phyloP scores from a whole-genome alignment of 2,113 vertebrate species.

The Cynocephalus volans region DNA sequence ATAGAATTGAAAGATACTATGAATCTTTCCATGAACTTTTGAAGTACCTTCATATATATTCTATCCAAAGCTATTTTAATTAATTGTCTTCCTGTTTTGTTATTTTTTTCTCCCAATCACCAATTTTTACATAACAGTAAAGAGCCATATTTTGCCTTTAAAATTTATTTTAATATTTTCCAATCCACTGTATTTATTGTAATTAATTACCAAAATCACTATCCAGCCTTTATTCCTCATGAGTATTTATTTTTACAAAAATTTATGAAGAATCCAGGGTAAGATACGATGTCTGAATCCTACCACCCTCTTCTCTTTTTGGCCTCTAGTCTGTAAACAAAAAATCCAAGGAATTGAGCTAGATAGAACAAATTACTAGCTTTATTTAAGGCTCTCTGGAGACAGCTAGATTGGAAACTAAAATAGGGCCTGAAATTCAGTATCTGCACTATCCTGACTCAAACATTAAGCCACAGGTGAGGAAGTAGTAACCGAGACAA shows the following conservation, averaged over 20 bases:
- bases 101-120: slow-evolving; percentile 18
- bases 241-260: background rate
- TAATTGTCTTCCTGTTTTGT: background rate
- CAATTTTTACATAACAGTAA: background rate
- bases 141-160: background rate
- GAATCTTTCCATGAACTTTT: too few relatives aligned
- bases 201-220: background rate
- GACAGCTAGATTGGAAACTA: background rate
- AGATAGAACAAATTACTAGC: background rate
- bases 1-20: too few relatives aligned
- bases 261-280: background rate
- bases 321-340: background rate
- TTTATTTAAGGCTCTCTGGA: background rate
- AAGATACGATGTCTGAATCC: background rate
- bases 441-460: background rate
- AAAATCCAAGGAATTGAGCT: background rate
- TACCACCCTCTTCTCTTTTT: background rate
- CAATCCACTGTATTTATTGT: background rate
- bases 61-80: background rate
- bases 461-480: background rate
- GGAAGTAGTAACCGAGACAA: background rate
- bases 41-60: background rate
- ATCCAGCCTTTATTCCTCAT: background rate
- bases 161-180: slow-evolving; percentile 12
- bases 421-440: background rate